Evolutionary conservation across 2,113 vertebrate genomes (phyloP), one percentile per base, ranked within the genome.

Genomic region (Erinaceus europaeus): DNA sequence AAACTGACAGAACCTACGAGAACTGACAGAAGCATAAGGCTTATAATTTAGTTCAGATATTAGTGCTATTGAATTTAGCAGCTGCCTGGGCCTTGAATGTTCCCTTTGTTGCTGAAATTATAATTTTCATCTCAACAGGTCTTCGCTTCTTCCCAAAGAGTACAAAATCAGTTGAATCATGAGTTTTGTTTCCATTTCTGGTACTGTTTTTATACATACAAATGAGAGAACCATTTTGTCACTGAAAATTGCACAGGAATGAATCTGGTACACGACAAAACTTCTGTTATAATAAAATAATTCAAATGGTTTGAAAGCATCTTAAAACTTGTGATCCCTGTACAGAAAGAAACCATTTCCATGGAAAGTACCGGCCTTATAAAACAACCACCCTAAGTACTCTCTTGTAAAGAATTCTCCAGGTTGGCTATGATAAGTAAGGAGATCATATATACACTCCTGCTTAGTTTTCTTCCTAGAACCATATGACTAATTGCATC

Each of bases 161-260:
- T 62, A 90, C 38, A 93, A 94, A 94, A 89, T 84, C 77, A 92
- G 82, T 62, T 78, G 81, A 94, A 86, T 95, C 84, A 72, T 89
- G 84, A 89, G 52, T 77, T 94, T 90, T 90, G 57, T 87, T 93
- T 90, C 84, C 36, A 21, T 84, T 90, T 74, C 78, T 92, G 81
- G 81, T 71, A 90, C 75, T 94, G 87, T 95, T 94, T 95, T 88
- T 89, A 93, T 52, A 93, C 69, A 89, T 78, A 84, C 73, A 93
- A 94, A 94, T 89, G 85, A 89, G 52, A 91, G 89, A 84, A 91
- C 27, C 72, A 86, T 79, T 94, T 88, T 94, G 86, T 94, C 90
- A 80, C 62, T 88, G 72, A 90, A 94, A 88, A 92, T 9, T 90
- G 50, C 86, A 91, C 44, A 90, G 50, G 67, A 93, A 93, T 80